Base-by-base conservation (phyloP, 1,140 invertebrate species). In the Sminthurides bifidus region DNA sequence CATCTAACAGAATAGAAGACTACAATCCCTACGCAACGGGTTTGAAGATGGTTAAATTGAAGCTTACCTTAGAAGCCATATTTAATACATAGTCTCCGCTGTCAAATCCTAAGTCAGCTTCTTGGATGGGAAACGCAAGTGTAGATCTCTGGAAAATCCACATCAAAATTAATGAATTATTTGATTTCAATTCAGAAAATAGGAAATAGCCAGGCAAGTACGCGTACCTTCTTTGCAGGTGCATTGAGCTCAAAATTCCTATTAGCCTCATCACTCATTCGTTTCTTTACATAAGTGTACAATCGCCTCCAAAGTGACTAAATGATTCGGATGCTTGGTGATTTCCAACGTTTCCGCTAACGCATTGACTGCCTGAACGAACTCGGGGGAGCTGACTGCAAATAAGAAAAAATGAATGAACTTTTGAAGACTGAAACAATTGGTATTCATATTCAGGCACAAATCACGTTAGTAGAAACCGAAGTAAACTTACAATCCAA, bases 401-500 rank as follows among this genome's bases (percentile, higher is more conserved):
- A 79, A 66, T 41, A 45, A 59, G 62, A 51, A 51, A 66, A 48
- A 58, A 19, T 24, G 40, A 54, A 40, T 37, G 35, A n/a, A n/a
- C n/a, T n/a, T n/a, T n/a, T n/a, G n/a, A n/a, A n/a, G n/a, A n/a
- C n/a, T n/a, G n/a, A n/a, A n/a, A n/a, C n/a, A n/a, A n/a, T n/a
- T n/a, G n/a, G n/a, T n/a, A n/a, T n/a, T n/a, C n/a, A n/a, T n/a
- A n/a, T n/a, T n/a, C n/a, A n/a, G n/a, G n/a, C n/a, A n/a, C n/a
- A n/a, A n/a, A n/a, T n/a, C n/a, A n/a, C n/a, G n/a, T n/a, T n/a
- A n/a, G n/a, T n/a, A n/a, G n/a, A n/a, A n/a, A n/a, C n/a, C n/a
- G n/a, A n/a, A n/a, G n/a, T n/a, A 70, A 68, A 81, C 84, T 81
- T 77, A 89, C 86, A 91, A 68, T 92, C 80, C 41, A 92, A 72